phyloP scores from a whole-genome alignment of 2,113 vertebrate species.

The Pogona vitticeps region DNA sequence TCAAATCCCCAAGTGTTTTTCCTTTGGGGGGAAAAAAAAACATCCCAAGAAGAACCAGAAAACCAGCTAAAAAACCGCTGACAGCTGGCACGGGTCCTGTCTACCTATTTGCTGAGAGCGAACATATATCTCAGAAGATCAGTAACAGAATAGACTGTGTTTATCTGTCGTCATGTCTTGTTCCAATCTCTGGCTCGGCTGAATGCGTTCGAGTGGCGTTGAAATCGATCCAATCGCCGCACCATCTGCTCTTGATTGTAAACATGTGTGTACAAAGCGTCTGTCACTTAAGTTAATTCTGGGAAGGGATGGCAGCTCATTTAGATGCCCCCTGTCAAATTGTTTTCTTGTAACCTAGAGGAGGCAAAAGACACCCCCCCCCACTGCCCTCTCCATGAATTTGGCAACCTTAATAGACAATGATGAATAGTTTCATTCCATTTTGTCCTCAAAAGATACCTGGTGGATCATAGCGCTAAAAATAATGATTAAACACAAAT shows the following conservation, averaged over 20 bases:
- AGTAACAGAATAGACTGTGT: not conserved
- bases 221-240: constrained; percentile 24
- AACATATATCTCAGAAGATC: constrained; percentile 10
- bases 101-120: constrained; percentile 32
- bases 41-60: not conserved
- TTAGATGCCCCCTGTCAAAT: constrained; percentile 4
- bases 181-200: constrained; percentile 15
- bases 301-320: not conserved
- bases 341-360: not conserved
- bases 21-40: too few relatives aligned
- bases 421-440: not conserved
- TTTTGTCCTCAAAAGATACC: not conserved
- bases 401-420: not conserved
- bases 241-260: constrained; percentile 68
- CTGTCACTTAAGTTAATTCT: constrained; percentile 67
- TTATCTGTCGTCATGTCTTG: not conserved
- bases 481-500: not conserved
- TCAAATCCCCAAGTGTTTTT: not conserved
- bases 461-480: not conserved
- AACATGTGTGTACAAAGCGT: constrained; percentile 71
- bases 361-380: not conserved
- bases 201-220: constrained; percentile 15
- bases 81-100: constrained; percentile 43
- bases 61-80: not conserved
- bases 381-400: not conserved